Evolutionary conservation across 2,113 vertebrate species (phyloP).

Genomic region (Phylloscopus trochiloides): DNA sequence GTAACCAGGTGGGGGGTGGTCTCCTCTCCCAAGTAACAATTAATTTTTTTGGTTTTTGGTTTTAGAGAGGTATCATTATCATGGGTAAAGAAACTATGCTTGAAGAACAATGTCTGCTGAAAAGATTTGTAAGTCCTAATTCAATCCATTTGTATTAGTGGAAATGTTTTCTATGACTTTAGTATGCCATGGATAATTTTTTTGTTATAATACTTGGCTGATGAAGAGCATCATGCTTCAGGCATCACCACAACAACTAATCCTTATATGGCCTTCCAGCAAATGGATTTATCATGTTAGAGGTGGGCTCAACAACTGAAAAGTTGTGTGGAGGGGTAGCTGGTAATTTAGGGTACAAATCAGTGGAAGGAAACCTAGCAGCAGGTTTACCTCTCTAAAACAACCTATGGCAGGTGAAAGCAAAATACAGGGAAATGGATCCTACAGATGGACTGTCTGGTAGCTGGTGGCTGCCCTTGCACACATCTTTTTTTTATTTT

Average conservation of each 20-base stretch:
- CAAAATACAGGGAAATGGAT: not conserved
- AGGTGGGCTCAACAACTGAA: not conserved
- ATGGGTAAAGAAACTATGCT: not conserved
- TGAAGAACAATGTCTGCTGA: not conserved
- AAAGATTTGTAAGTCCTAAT: not conserved
- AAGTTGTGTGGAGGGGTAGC: not conserved
- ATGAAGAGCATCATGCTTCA: not conserved
- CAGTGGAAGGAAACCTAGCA: not conserved
- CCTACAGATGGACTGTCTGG: not conserved
- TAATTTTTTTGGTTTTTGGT: accelerated
- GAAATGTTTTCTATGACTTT: not conserved
- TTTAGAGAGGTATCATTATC: not conserved
- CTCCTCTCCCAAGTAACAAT: not conserved
- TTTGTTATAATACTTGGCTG: not conserved
- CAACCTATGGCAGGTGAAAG: not conserved
- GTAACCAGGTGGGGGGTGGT: not conserved
- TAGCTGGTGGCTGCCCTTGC: not conserved
- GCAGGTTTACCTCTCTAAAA: not conserved
- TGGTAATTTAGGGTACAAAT: not conserved
- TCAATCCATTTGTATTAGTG: not conserved
- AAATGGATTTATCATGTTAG: not conserved
- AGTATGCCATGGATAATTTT: not conserved
- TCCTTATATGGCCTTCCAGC: not conserved
- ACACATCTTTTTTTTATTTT: not conserved
- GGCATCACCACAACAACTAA: not conserved